These are phyloP conservation scores for Periplaneta americana DNA, from an alignment of 1,140 invertebrate species.

Conservation along the genomic window DNA sequence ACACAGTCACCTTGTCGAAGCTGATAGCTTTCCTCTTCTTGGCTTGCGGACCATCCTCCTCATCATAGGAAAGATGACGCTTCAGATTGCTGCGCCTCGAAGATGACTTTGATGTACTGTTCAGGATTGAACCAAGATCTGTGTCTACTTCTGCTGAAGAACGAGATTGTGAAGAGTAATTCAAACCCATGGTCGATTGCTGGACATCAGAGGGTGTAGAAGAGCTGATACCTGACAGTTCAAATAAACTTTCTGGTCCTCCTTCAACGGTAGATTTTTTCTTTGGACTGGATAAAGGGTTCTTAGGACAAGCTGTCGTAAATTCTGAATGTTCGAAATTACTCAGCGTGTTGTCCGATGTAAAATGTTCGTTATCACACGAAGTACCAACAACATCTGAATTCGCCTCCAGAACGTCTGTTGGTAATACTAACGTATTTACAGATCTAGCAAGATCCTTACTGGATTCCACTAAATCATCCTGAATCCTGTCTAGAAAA, in stretches of 20 bases:
- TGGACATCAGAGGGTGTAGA: not conserved
- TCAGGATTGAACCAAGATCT: conserved; percentile 3
- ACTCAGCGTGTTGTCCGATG: not conserved
- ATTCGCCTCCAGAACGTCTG: not conserved
- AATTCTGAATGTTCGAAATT: not conserved
- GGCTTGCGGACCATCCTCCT: conserved; percentile 24
- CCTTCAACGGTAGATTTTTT: not conserved
- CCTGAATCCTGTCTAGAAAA: conserved; percentile 45
- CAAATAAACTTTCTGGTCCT: not conserved
- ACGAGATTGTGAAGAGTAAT: not conserved
- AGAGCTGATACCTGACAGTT: not conserved
- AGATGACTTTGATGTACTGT: not conserved
- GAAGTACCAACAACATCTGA: not conserved
- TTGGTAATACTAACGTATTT: not conserved
- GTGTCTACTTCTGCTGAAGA: not conserved
- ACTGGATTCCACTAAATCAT: conserved; percentile 18
- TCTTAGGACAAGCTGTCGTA: not conserved
- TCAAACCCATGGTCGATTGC: not conserved
- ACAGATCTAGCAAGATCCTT: not conserved
- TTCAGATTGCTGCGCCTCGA: conserved; percentile 41
- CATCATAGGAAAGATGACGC: conserved; percentile 35
- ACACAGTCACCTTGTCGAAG: conserved; percentile 91
- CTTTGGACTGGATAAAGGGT: too few species aligned
- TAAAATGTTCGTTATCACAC: not conserved
- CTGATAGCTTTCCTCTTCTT: conserved; percentile 74